These are phyloP conservation scores for Anolis sagrei DNA, from an alignment of 2,113 vertebrate genomes.

Conservation along the genomic window DNA sequence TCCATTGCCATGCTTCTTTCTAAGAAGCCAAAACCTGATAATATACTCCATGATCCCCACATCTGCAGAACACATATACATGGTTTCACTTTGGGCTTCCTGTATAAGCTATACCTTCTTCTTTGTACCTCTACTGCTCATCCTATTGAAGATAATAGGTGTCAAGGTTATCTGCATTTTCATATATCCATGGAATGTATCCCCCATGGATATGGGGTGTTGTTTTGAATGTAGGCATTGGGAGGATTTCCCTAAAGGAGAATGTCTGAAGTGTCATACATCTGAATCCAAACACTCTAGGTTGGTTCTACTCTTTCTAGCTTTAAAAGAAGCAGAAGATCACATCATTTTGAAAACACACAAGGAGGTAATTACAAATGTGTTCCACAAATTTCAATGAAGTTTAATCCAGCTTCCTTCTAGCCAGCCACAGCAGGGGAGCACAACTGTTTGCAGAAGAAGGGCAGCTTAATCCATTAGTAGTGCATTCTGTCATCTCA, in stretches of 20 bases:
- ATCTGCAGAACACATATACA: no score
- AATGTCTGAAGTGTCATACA: not conserved
- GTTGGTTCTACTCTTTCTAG: not conserved
- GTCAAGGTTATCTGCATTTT: no score
- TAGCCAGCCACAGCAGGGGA: slow-evolving; percentile 1
- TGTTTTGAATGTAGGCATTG: not conserved
- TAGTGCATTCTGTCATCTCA: not conserved
- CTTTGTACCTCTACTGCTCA: no score
- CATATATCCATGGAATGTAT: no score
- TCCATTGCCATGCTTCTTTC: no score
- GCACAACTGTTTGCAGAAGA: not conserved
- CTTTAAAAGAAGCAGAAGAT: not conserved
- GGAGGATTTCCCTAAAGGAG: not conserved
- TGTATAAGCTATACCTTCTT: no score
- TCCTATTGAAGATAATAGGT: no score
- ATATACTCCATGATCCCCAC: not conserved
- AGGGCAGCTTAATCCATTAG: not conserved
- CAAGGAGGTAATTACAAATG: slow-evolving; percentile 7
- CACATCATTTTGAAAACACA: not conserved
- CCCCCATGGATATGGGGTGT: no score
- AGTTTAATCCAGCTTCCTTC: not conserved
- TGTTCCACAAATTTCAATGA: not conserved
- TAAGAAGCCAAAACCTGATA: not conserved
- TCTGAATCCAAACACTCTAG: not conserved
- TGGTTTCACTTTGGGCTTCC: no score